Evolutionary conservation across 2,113 vertebrate genomes (phyloP).

Genomic region (Zapus hudsonius): DNA sequence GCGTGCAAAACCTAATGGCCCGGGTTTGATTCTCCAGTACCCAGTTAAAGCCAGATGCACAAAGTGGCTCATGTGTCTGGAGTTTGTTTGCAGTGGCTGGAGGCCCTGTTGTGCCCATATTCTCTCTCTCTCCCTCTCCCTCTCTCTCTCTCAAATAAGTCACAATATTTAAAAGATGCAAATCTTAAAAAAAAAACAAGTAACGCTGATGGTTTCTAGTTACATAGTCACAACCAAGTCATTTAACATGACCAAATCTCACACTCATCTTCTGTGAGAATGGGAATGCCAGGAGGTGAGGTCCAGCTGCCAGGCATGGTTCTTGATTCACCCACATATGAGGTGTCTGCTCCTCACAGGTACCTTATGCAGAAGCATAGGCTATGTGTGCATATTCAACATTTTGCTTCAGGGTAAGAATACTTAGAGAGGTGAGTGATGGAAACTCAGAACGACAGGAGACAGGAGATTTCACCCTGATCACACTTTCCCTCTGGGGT

Average conservation of each 20-base stretch:
- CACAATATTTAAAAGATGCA: slow-evolving; percentile 11
- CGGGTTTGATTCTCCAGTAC: too few species aligned
- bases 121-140: too few species aligned
- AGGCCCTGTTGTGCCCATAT: too few species aligned
- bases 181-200: background rate
- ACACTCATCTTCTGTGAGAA: background rate
- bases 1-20: too few species aligned
- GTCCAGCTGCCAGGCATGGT: background rate
- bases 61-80: too few species aligned
- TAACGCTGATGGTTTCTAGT: background rate
- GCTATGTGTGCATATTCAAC: background rate
- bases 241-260: background rate
- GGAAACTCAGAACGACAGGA: background rate
- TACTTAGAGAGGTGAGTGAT: background rate
- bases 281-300: background rate
- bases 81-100: too few species aligned
- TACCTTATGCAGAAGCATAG: background rate
- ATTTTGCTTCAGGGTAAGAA: background rate
- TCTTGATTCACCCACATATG: rapidly evolving
- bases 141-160: too few species aligned
- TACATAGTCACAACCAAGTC: background rate
- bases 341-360: background rate
- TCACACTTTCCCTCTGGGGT: background rate
- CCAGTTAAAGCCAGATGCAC: too few species aligned
- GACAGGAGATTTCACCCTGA: background rate